Percentiles rank a stretch among this genome's conserved stretches.
Conservation (phyloP, 2,113 vertebrate species). For the Nicator chloris region DNA sequence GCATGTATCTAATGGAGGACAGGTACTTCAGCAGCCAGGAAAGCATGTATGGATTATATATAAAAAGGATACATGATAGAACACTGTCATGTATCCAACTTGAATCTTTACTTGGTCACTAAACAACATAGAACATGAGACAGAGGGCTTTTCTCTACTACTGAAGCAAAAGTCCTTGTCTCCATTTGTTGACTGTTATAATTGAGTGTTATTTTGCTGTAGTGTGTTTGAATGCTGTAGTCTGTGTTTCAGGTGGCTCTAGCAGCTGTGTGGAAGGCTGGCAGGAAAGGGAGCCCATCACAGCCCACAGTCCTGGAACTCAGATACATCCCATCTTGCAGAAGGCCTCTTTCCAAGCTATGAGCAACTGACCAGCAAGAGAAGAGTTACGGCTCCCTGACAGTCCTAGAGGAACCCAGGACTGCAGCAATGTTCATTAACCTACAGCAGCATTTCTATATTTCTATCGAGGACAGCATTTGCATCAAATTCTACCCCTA, state of each 20-base stretch:
- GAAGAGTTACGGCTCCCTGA: not conserved
- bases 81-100: not conserved
- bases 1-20: not conserved
- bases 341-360: not conserved
- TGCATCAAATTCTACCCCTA: not conserved
- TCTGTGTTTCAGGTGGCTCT: not conserved
- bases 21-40: not conserved
- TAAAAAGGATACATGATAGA: not conserved
- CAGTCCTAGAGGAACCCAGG: not conserved
- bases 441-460: not conserved
- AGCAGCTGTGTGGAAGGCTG: not conserved
- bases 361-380: not conserved
- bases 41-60: not conserved
- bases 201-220: not conserved
- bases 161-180: not conserved
- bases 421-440: not conserved
- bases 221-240: not conserved
- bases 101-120: not conserved
- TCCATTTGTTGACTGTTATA: not conserved
- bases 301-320: not conserved
- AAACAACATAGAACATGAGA: not conserved
- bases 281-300: not conserved
- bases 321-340: accelerated
- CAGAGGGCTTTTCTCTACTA: not conserved
- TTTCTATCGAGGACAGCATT: not conserved